Base-by-base conservation (phyloP, 1,140 invertebrate species). In the Drosophila willistoni region DNA sequence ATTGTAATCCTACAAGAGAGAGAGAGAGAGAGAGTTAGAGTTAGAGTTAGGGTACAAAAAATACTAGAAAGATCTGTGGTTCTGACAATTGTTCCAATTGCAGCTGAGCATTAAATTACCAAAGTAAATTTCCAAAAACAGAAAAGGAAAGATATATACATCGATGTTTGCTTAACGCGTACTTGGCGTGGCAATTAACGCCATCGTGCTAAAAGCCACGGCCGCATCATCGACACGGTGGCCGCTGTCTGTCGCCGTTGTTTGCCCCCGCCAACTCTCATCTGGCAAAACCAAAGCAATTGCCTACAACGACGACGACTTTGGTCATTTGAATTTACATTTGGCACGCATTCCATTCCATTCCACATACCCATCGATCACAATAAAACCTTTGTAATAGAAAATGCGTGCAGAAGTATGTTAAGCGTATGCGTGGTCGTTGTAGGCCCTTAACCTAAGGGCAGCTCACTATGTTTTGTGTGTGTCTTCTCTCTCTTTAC, bases 1-100 rank as follows among this genome's bases (percentile, higher is more conserved):
- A 90, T 93, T 93, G 81, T 94, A 95, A 91, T 93, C 94, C 94
- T 91, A 94, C 89, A 73, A 93, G 34, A 36, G 34, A 36, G 34
- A 36, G 34, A 36, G 34, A 10, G 7, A 7, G 1, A 6, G 3
- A 12, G 3, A 22, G 19, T 17, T 4, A 68, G 19, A 17, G 6
- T 9, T 29, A n/a, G 33, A 7, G 1, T 34, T 19, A 19, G 19
- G 2, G 19, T 36, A 54, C n/a, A 3, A 12, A 5, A n/a, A 39
- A 36, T 22, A 13, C 7, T 22, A 6, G 22, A 29, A 0, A 29
- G 29, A 29, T 75, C 44, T 47, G 7, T 47, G 17, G 9, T 17
- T 19, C 17, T 47, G 12, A 56, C 25, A 29, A 33, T 57, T 73
- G 81, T 77, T 84, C 36, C 77, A 80, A 51, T 79, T 73, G 67